A percentile compares a stretch with the other conserved stretches of the same genome.
Evolutionary conservation across 2,888 invertebrate species (phyloP).

Genomic region (Trichacis sp.): DNA sequence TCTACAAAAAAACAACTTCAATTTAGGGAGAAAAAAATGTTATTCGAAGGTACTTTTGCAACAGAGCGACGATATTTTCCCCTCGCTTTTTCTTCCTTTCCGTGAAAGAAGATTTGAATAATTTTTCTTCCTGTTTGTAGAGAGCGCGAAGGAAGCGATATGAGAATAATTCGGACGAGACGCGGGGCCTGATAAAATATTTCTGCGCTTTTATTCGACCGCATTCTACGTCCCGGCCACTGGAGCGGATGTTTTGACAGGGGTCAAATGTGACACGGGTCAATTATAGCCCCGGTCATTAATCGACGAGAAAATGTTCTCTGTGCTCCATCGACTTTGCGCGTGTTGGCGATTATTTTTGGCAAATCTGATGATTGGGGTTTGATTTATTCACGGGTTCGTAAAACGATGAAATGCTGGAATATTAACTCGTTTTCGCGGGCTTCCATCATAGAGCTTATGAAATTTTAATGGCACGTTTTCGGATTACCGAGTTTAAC

Average conservation of each 20-base stretch:
- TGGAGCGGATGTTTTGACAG: conserved; percentile 18
- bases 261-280: conserved; percentile 32
- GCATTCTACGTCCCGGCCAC: conserved; percentile 6
- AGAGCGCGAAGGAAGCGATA: not conserved
- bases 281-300: conserved; percentile 26
- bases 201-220: conserved; percentile 9
- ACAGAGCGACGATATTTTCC: too few species aligned
- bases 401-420: too few species aligned
- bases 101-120: not conserved
- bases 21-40: too few species aligned
- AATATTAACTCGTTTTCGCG: too few species aligned
- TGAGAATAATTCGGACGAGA: not conserved
- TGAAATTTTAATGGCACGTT: too few species aligned
- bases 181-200: conserved; percentile 1
- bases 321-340: not conserved
- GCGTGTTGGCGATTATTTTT: not conserved
- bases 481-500: too few species aligned
- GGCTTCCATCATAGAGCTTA: too few species aligned
- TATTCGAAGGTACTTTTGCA: too few species aligned
- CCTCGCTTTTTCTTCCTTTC: too few species aligned
- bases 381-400: not conserved
- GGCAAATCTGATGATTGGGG: not conserved
- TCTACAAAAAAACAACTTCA: too few species aligned
- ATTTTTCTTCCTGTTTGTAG: not conserved
- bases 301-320: conserved; percentile 14